phyloP scores from a whole-genome alignment of 2,888 invertebrate species.

The Norana najaformis region DNA sequence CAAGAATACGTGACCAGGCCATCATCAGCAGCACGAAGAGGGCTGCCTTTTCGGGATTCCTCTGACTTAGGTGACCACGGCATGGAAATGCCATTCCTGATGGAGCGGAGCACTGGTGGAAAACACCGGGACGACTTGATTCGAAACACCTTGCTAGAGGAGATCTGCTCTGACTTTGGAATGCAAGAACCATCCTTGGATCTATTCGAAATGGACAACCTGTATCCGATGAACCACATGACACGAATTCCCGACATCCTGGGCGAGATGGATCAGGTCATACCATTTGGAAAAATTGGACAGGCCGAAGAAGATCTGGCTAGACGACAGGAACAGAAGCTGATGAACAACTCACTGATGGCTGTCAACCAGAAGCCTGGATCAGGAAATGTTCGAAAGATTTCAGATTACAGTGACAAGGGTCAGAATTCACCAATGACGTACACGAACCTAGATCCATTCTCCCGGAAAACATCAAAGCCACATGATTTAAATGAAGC shows the following conservation, averaged over 20 bases:
- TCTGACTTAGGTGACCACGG: neutral
- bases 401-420: neutral
- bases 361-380: neutral
- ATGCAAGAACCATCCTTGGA: slow-evolving; percentile 61
- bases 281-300: slow-evolving; percentile 40
- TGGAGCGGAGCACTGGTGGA: neutral
- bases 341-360: neutral
- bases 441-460: slow-evolving; percentile 25
- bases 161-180: slow-evolving; percentile 61
- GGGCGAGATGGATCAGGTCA: slow-evolving; percentile 40
- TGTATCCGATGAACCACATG: neutral
- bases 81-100: neutral
- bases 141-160: slow-evolving; percentile 50
- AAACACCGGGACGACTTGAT: slow-evolving; percentile 35
- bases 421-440: slow-evolving; percentile 19
- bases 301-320: slow-evolving; percentile 27
- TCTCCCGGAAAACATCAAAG: neutral
- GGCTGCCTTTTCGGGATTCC: neutral
- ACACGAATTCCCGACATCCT: slow-evolving; percentile 31
- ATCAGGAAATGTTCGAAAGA: neutral
- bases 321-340: neutral
- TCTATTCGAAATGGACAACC: slow-evolving; percentile 53
- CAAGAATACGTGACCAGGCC: neutral
- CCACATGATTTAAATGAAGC: slow-evolving; percentile 18
- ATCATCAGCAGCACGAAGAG: neutral